Base-by-base conservation (phyloP, 2,113 vertebrate genomes). In the Caranx ignobilis region DNA sequence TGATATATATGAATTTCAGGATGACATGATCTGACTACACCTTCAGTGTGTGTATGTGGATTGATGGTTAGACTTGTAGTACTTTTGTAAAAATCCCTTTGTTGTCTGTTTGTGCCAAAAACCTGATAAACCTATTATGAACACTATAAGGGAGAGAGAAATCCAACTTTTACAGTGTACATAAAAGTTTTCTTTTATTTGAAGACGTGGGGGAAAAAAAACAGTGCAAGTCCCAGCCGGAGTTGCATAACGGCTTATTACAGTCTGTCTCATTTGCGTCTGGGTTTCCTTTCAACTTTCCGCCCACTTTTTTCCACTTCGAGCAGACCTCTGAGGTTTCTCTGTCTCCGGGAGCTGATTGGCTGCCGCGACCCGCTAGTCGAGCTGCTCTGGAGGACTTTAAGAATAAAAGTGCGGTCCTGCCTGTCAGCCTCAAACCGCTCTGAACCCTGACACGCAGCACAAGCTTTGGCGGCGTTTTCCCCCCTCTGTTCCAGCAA, bases 241-340 rank as follows among this genome's bases (percentile, higher is more conserved):
- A 26, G 65, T 88, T 87, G 34, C 78, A 50, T 81, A 91, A 88
- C 26, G 41, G 19, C 26, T 64, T 73, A 35, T 86, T 78, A 74
- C 75, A 3, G 66, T 70, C 67, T 31, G 67, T 54, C 59, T 74
- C 66, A 54, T 45, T 77, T 63, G 66, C 77, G 60, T 70, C 8
- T 35, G 52, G 31, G 48, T 77, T 85, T 62, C 4, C n/a, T 12
- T 52, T 75, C 18, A 57, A 60, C 81, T 90, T 87, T 85, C 88
- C 90, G 75, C 82, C 73, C 75, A 66, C 71, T 75, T 57, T 59
- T 85, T 86, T 82, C 72, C 65, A 67, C 4, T 71, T 67, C 26
- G 71, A 61, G 84, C 52, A 59, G 47, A 84, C 47, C 61, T 18
- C 77, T 79, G 84, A 9, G 73, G 54, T 50, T 75, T 31, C n/a